phyloP scores from a whole-genome alignment of 92 coral and sea anemone species.

The Ricordea florida region DNA sequence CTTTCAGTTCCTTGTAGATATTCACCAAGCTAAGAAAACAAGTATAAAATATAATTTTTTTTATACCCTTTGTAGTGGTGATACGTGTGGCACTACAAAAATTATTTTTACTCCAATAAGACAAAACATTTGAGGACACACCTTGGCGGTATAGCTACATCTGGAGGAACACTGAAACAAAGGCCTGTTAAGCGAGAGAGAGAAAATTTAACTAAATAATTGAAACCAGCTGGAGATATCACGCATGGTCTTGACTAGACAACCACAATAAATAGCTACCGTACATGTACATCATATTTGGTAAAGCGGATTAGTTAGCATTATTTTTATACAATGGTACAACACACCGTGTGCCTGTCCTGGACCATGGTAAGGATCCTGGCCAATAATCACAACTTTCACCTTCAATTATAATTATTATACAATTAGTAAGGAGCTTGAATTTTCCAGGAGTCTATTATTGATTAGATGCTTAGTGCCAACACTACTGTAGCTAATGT shows the following conservation, averaged over 20 bases:
- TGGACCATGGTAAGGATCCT: slow-evolving; percentile 98
- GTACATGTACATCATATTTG: too few species aligned
- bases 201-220: too few species aligned
- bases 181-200: slow-evolving; percentile 80
- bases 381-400: slow-evolving; percentile 97
- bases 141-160: slow-evolving; percentile 95
- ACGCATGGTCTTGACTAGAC: background rate
- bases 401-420: slow-evolving; percentile 15
- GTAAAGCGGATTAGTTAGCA: background rate
- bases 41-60: too few species aligned
- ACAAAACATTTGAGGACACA: too few species aligned
- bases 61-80: too few species aligned
- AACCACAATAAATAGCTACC: background rate
- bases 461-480: too few species aligned
- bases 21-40: slow-evolving; percentile 68
- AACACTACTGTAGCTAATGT: too few species aligned
- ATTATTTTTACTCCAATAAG: too few species aligned
- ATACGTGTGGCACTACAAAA: too few species aligned
- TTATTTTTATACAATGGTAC: too few species aligned
- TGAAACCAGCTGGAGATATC: too few species aligned
- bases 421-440: background rate
- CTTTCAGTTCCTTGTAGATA: slow-evolving; percentile 82
- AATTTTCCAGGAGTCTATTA: too few species aligned
- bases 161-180: slow-evolving; percentile 95
- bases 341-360: slow-evolving; percentile 94